Base-by-base conservation (phyloP, 2,888 invertebrate genomes). In the Microctonus hyperodae region DNA sequence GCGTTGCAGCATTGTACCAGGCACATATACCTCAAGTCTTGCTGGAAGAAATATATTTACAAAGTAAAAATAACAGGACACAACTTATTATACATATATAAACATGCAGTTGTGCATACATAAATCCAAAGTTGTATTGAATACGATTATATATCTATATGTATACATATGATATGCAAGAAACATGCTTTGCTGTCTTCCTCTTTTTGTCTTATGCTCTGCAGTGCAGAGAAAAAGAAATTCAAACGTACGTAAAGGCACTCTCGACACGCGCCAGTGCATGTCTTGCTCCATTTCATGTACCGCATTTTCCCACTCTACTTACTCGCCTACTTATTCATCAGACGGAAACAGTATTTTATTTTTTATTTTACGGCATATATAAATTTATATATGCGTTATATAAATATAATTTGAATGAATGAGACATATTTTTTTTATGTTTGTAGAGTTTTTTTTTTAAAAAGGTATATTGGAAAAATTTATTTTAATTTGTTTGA, bases 241-340 rank as follows among this genome's bases (percentile, higher is more conserved):
- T 35, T 23, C 44, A 58, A 67, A 57, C 67, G n/a, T n/a, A n/a
- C n/a, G 65, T 59, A 74, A 73, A 79, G 80, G 79, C 81, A 79
- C 81, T 77, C 80, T 80, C 82, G 83, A 83, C 82, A 82, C 82
- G 83, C 82, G 82, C 78, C 81, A 82, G 80, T 82, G 81, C 82
- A 74, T 77, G 82, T 83, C 79, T 81, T 81, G 83, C 82, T 83
- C 82, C 81, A 83, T 82, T 83, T 82, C 81, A 79, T 81, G 78
- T 77, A 68, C 78, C 74, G 79, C 76, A 76, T 76, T 80, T 77
- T 78, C 76, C 76, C 75, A 76, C 33, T 63, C 78, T 80, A 77
- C 78, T 79, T 77, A 78, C 82, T 82, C 80, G 81, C 82, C 82
- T 81, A 83, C 81, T 83, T 83, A 79, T 73, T 71, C 75, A 71